Evolutionary conservation across 1,140 invertebrate species (phyloP).

Genomic region (Drosophila persimilis): DNA sequence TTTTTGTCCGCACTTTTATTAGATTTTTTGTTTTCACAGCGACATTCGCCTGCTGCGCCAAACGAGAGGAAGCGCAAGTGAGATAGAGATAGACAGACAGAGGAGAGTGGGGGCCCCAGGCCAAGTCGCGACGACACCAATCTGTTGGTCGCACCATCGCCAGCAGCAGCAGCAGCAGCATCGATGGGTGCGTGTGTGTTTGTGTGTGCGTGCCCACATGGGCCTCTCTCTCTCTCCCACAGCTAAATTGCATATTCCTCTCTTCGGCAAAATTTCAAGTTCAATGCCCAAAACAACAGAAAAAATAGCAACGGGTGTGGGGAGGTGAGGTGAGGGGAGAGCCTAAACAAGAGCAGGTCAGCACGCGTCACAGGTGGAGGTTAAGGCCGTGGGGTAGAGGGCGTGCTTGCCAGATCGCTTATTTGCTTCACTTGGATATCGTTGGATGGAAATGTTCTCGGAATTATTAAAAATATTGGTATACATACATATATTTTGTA

Average conservation of each 20-base stretch:
- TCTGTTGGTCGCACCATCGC: no score
- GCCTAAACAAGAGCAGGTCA: conserved; percentile 46
- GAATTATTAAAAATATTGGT: background rate
- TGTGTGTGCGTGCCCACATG: conserved; percentile 2
- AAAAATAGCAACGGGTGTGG: conserved; percentile 5
- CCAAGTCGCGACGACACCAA: no score
- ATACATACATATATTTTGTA: background rate
- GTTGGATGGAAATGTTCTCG: background rate
- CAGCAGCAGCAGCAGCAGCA: conserved; percentile 5
- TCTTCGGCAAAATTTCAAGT: conserved; percentile 68
- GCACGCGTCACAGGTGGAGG: conserved; percentile 18
- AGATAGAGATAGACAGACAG: background rate
- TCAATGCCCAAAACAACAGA: conserved; percentile 57
- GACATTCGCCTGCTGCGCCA: conserved; percentile 64
- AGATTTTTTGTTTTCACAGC: conserved; percentile 80
- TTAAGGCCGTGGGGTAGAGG: background rate
- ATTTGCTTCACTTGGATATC: no score
- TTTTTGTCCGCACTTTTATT: conserved; percentile 80
- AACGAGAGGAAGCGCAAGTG: conserved; percentile 1
- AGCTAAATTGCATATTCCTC: conserved; percentile 61
- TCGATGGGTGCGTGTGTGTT: conserved; percentile 18
- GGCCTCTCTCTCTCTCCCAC: conserved; percentile 20
- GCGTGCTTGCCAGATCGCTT: background rate
- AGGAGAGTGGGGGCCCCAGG: background rate
- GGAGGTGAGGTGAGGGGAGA: background rate